Percentiles rank a stretch among this genome's conserved stretches.
Evolutionary conservation across 1,140 invertebrate genomes (phyloP).

Genomic region (Atta cephalotes): DNA sequence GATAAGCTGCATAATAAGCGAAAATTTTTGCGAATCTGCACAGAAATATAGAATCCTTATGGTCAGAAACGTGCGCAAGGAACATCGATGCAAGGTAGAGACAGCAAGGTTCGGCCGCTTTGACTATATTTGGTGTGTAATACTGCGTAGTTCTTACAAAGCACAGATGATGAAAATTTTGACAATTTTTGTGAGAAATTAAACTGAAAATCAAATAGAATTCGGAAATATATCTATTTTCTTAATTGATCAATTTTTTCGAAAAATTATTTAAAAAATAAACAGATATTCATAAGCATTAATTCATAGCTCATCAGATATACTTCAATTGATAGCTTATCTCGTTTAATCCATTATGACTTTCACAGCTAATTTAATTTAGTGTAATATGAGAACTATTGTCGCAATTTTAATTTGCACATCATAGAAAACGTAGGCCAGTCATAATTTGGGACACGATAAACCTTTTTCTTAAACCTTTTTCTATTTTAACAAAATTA

Average conservation of each 20-base stretch:
- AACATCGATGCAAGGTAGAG: slow-evolving; percentile 73
- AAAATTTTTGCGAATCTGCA: slow-evolving; percentile 16
- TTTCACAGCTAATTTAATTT: not conserved
- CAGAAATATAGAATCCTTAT: slow-evolving; percentile 36
- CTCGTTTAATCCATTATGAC: not conserved
- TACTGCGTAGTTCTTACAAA: not conserved
- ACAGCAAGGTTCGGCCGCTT: slow-evolving; percentile 61
- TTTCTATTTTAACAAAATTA: not conserved
- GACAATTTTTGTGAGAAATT: not conserved
- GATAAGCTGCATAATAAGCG: not conserved
- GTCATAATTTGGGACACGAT: not conserved
- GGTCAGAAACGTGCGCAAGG: slow-evolving; percentile 40
- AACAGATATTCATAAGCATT: not conserved
- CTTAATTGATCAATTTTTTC: not conserved
- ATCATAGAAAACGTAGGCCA: not conserved
- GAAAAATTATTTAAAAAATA: not conserved
- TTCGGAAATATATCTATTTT: not conserved
- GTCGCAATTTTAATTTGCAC: not conserved
- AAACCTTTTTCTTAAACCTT: not conserved
- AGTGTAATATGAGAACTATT: not conserved
- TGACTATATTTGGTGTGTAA: not conserved
- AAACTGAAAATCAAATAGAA: slow-evolving; percentile 3
- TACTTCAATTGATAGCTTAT: not conserved
- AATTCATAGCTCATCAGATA: too few relatives aligned
- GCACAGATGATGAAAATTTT: not conserved